Conservation (phyloP, 2,888 invertebrate species). For the Lasioglossum vierecki region DNA sequence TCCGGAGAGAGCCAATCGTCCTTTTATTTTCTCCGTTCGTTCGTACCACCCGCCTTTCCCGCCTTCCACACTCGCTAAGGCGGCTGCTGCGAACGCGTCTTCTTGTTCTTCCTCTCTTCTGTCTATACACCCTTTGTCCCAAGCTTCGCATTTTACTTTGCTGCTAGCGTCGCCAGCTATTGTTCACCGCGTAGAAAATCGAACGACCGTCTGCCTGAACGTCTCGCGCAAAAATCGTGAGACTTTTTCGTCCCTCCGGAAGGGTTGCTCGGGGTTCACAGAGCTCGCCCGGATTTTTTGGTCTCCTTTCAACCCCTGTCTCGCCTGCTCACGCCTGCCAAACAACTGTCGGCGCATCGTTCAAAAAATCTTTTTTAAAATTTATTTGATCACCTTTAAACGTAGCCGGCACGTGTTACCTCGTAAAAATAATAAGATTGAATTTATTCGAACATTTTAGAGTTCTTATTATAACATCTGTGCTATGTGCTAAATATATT, state of each 20-base stretch:
- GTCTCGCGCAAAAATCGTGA: background rate
- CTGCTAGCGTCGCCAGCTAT: slow-evolving; percentile 59
- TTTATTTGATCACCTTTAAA: too few species aligned
- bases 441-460: too few species aligned
- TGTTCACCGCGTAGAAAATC: slow-evolving; percentile 65
- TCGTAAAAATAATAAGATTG: too few species aligned
- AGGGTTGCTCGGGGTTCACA: background rate
- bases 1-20: slow-evolving; percentile 35
- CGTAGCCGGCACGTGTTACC: too few species aligned
- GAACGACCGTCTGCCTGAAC: slow-evolving; percentile 42
- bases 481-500: too few species aligned
- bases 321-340: background rate
- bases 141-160: slow-evolving; percentile 64
- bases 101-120: slow-evolving; percentile 53
- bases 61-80: slow-evolving; percentile 15
- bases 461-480: too few species aligned
- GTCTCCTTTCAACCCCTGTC: background rate
- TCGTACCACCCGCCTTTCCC: slow-evolving; percentile 39
- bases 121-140: slow-evolving; percentile 59
- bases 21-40: slow-evolving; percentile 49
- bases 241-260: slow-evolving; percentile 15
- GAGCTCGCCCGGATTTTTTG: background rate
- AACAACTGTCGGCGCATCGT: background rate
- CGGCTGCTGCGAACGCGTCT: slow-evolving; percentile 14
- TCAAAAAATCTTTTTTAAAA: too few species aligned